Evolutionary conservation across 2,888 invertebrate species (phyloP).

Genomic region (Poecilus cupreus): DNA sequence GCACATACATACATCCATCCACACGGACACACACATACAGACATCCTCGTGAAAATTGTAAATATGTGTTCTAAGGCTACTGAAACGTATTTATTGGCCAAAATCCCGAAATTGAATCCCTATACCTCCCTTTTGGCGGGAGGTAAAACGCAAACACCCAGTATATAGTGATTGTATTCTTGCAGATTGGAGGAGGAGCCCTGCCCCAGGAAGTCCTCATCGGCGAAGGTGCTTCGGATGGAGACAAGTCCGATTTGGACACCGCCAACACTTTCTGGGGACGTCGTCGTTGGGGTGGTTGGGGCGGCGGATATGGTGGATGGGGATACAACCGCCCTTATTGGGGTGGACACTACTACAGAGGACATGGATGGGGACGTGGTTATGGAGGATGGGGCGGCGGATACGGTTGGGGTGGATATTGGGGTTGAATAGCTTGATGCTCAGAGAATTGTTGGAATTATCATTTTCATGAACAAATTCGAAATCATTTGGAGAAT

Average conservation of each 20-base stretch:
- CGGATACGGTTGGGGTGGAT: constrained; percentile 58
- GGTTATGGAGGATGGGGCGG: constrained; percentile 19
- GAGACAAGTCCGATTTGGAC: constrained; percentile 59
- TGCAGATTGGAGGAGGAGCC: neutral
- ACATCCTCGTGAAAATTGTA: no score
- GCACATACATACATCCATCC: no score
- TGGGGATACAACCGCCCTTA: constrained; percentile 49
- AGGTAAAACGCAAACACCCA: no score
- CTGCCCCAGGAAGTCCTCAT: no score
- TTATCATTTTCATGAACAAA: no score
- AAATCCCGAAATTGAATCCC: no score
- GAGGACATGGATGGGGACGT: constrained; percentile 48
- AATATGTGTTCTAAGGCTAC: no score
- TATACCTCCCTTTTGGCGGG: no score
- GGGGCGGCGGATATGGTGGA: constrained; percentile 56
- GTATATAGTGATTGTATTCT: neutral
- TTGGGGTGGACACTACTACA: constrained; percentile 1
- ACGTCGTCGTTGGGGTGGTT: constrained; percentile 58
- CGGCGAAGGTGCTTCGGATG: constrained; percentile 26
- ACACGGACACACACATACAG: no score
- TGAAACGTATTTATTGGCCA: no score
- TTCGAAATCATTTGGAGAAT: neutral
- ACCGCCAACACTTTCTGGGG: constrained; percentile 61
- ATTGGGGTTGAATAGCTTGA: constrained; percentile 59
- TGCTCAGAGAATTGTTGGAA: neutral